A percentile compares a stretch with the other conserved stretches of the same genome.
Conservation (phyloP, 2,797 vertebrate species). For the Macropus fuliginosus region DNA sequence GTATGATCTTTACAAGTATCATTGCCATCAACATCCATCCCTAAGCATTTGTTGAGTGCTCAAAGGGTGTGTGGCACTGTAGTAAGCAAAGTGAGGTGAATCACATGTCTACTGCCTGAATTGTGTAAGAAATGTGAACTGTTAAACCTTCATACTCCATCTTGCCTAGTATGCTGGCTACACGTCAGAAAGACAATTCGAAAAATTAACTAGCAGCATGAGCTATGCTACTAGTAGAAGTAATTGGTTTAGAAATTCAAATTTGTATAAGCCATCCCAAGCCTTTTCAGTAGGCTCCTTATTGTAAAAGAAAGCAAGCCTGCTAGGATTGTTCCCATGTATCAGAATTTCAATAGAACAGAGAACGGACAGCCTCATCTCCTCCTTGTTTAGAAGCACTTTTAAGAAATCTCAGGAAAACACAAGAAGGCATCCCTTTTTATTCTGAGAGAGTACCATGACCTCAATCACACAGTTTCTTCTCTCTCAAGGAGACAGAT, state of each 20-base stretch:
- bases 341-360: not conserved
- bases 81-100: not conserved
- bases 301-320: not conserved
- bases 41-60: not conserved
- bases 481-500: slow-evolving; percentile 4
- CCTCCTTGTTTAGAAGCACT: slow-evolving; percentile 28
- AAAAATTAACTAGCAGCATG: slow-evolving; percentile 44
- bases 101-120: not conserved
- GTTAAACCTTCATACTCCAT: slow-evolving; percentile 23
- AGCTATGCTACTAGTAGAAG: slow-evolving; percentile 26
- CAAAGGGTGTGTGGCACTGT: not conserved
- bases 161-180: slow-evolving; percentile 17
- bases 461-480: not conserved
- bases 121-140: slow-evolving; percentile 8
- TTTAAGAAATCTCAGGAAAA: not conserved
- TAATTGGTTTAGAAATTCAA: slow-evolving; percentile 19
- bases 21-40: not conserved
- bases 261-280: not conserved
- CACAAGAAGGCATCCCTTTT: not conserved
- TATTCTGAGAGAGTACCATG: slow-evolving; percentile 36
- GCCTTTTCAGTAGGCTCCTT: slow-evolving; percentile 26
- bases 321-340: not conserved
- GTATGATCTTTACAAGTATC: slow-evolving; percentile 20
- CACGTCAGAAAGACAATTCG: slow-evolving; percentile 35
- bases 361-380: not conserved